Base-by-base conservation (phyloP, 2,113 vertebrate species). In the Atherinomorus stipes region DNA sequence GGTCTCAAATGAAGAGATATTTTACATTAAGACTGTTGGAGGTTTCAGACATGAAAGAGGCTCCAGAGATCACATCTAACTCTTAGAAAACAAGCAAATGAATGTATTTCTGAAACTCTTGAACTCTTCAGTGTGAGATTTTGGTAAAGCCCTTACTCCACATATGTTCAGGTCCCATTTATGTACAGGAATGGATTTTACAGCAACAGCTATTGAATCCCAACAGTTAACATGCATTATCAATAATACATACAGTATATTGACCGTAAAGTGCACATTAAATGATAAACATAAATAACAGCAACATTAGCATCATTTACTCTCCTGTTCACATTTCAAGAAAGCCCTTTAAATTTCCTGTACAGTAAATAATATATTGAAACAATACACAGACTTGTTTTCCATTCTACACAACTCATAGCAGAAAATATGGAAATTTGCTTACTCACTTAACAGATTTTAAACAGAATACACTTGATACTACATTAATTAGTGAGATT, bases 281-380 rank as follows among this genome's bases (percentile, higher is more conserved):
- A 78, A 83, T 28, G 37, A 84, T 67, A 64, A 68, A 78, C 34
- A 69, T 26, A 52, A 85, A n/a, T 38, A 72, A 80, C 51, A 59
- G 50, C 34, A 76, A 40, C 57, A 53, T 34, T 1, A 76, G 34
- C 12, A 1, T 56, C 18, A 63, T 71, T 77, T 63, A 71, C 40
- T 70, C 15, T 60, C 31, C 50, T 1, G n/a, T 80, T 85, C 23
- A 77, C 23, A 42, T 74, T 60, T 76, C 31, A 71, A 76, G 44
- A 84, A 88, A 88, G 83, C 89, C 84, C 89, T 91, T 90, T 84
- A 13, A 71, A 78, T 60, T 73, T 22, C 63, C 54, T 19, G 5
- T 49, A 59, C 40, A 45, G 21, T 52, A 26, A 50, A 66, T 22
- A 61, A 28, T 74, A 54, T 25, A 76, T 51, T 37, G 23, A 80